Conservation (phyloP, 1,140 invertebrate genomes). For the Sinella curviseta region DNA sequence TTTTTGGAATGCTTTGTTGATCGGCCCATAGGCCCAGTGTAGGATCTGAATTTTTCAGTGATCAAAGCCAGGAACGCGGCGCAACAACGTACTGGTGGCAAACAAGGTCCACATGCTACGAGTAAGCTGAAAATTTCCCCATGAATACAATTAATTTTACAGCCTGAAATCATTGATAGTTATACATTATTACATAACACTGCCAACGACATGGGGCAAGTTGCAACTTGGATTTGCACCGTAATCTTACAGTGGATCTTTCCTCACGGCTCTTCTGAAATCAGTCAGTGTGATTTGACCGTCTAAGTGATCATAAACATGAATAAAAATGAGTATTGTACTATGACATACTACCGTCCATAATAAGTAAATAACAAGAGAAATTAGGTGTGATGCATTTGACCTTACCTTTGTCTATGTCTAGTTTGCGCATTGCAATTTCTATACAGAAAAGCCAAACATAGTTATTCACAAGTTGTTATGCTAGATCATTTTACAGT, state of each 20-base stretch:
- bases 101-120: slow-evolving; percentile 75
- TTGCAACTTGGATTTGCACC: too few relatives aligned
- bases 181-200: too few relatives aligned
- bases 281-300: slow-evolving; percentile 74
- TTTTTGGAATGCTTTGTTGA: too few relatives aligned
- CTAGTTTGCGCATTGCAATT: slow-evolving; percentile 23
- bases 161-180: background rate
- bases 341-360: too few relatives aligned
- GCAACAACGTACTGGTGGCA: slow-evolving; percentile 69
- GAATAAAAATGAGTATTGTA: too few relatives aligned
- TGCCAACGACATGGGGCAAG: too few relatives aligned
- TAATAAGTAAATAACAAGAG: too few relatives aligned
- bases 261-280: slow-evolving; percentile 65
- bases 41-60: background rate
- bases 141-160: background rate
- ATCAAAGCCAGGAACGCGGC: slow-evolving; percentile 58
- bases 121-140: slow-evolving; percentile 57
- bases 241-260: slow-evolving; percentile 60
- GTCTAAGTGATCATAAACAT: slow-evolving; percentile 53
- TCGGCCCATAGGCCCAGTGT: background rate
- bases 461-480: too few relatives aligned
- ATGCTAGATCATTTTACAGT: background rate
- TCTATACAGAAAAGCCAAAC: too few relatives aligned
- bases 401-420: background rate
- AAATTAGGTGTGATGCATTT: background rate